Evolutionary conservation across 1,140 invertebrate genomes (phyloP), one percentile per base, ranked within the genome.

Genomic region (Drosophila ohnishii): DNA sequence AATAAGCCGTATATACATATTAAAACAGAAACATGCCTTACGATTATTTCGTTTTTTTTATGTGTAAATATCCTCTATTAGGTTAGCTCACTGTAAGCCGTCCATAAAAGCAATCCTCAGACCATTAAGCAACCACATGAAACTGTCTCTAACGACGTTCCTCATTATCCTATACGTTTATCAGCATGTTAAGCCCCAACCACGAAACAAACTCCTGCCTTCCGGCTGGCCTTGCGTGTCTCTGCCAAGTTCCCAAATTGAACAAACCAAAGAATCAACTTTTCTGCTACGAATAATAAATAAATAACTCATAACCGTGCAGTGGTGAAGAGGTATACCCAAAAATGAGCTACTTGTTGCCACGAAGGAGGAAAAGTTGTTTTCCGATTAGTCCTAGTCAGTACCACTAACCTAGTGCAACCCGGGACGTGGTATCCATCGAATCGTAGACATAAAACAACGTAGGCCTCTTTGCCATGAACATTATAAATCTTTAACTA

Each of bases 241-340:
- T 51, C 37, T 35, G 32, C 25, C 39, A 34, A 79, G 80, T 86
- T 86, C 59, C 81, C 66, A 72, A 72, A 71, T 71, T 50, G 65
- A 59, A 69, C 42, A 57, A 75, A 72, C 61, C 63, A 79, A 78
- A 71, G 42, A 71, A 71, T 57, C 56, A 78, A 75, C 50, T 80
- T 82, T 70, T 42, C 34, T 50, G 47, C 55, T 51, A 65, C 47
- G 77, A 70, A 83, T 78, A 85, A 87, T 86, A 86, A 86, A 86
- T 88, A 83, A 86, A 86, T 88, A 83, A 86, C 45, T 88, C 84
- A 83, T 87, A 86, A 83, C 63, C 61, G 56, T 35, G 35, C 44
- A 37, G 30, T 11, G 42, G 8, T 50, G 11, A 13, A 45, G 19
- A 47, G 50, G 51, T 11, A 48, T 40, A 44, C 30, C 69, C 8